Conservation (phyloP, 2,888 invertebrate genomes). For the Mimumesa dahlbomi region DNA sequence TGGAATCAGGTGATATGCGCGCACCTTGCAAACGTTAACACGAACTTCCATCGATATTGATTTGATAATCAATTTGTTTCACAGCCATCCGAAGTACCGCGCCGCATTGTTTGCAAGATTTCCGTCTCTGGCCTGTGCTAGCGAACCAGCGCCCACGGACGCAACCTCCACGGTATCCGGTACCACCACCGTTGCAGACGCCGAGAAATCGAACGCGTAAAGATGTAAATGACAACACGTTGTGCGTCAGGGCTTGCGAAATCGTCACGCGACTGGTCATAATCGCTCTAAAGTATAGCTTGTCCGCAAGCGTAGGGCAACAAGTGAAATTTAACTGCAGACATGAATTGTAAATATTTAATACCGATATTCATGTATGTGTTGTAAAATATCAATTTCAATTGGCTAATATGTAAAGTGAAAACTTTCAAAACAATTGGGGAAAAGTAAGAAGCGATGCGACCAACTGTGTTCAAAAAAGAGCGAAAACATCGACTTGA, state of each 20-base stretch:
- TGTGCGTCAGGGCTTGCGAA: not conserved
- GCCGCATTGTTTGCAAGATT: constrained; percentile 89
- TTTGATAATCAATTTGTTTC: constrained; percentile 28
- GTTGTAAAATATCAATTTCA: not conserved
- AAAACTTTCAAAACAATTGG: too few relatives aligned
- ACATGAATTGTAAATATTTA: constrained; percentile 46
- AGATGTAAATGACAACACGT: constrained; percentile 30
- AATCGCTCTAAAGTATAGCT: constrained; percentile 2
- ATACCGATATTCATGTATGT: constrained; percentile 8
- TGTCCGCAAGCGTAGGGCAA: constrained; percentile 10
- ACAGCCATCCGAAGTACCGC: constrained; percentile 90
- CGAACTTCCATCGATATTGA: not conserved
- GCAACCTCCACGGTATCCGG: constrained; percentile 85
- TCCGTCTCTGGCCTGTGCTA: constrained; percentile 87
- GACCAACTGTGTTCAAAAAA: too few relatives aligned
- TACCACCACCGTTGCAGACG: constrained; percentile 85
- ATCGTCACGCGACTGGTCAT: not conserved
- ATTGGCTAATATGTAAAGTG: not conserved
- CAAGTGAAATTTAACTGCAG: constrained; percentile 20
- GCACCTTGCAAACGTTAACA: too few relatives aligned
- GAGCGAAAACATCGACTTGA: too few relatives aligned
- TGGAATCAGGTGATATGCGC: constrained; percentile 80
- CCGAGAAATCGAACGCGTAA: constrained; percentile 86
- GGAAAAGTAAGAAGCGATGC: too few relatives aligned
- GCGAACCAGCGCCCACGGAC: constrained; percentile 82